Evolutionary conservation across 2,888 invertebrate species (phyloP).

Genomic region (Drosophila flavopinicola): DNA sequence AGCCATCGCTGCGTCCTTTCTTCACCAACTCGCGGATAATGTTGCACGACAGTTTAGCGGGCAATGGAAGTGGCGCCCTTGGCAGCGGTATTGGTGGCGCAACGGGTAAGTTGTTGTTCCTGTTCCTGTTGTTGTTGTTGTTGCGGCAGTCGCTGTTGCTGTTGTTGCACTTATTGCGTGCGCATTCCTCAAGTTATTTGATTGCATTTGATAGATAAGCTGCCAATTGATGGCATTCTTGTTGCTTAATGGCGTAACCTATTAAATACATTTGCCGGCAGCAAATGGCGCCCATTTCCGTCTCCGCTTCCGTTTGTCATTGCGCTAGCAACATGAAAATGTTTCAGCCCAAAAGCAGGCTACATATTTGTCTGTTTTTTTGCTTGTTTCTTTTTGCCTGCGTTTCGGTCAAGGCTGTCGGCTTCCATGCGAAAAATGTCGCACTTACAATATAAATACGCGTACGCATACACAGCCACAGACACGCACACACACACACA

Average conservation of each 20-base stretch:
- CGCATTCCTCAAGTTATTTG: slow-evolving; percentile 16
- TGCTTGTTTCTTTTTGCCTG: slow-evolving; percentile 37
- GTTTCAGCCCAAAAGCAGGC: slow-evolving; percentile 30
- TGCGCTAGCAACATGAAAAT: neutral
- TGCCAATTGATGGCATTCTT: slow-evolving; percentile 22
- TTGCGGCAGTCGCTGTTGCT: slow-evolving; percentile 5
- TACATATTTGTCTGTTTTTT: slow-evolving; percentile 29
- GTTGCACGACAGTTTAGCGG: slow-evolving; percentile 85
- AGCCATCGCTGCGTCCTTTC: slow-evolving; percentile 97
- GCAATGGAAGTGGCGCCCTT: slow-evolving; percentile 44
- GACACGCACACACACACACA: slow-evolving; percentile 7
- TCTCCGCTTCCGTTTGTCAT: slow-evolving; percentile 23
- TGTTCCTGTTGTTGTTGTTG: slow-evolving; percentile 2
- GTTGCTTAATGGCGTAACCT: slow-evolving; percentile 21
- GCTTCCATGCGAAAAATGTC: slow-evolving; percentile 33
- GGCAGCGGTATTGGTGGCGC: slow-evolving; percentile 47
- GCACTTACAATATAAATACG: slow-evolving; percentile 27
- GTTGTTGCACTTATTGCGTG: slow-evolving; percentile 1
- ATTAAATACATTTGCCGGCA: slow-evolving; percentile 3
- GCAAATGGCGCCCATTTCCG: slow-evolving; percentile 32
- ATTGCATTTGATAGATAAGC: slow-evolving; percentile 31
- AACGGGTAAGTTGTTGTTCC: slow-evolving; percentile 46
- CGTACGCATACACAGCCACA: slow-evolving; percentile 15
- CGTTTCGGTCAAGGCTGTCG: slow-evolving; percentile 66
- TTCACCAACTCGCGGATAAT: slow-evolving; percentile 95